Base-by-base conservation (phyloP, 2,888 invertebrate species). In the Linnaemya tessellans region DNA sequence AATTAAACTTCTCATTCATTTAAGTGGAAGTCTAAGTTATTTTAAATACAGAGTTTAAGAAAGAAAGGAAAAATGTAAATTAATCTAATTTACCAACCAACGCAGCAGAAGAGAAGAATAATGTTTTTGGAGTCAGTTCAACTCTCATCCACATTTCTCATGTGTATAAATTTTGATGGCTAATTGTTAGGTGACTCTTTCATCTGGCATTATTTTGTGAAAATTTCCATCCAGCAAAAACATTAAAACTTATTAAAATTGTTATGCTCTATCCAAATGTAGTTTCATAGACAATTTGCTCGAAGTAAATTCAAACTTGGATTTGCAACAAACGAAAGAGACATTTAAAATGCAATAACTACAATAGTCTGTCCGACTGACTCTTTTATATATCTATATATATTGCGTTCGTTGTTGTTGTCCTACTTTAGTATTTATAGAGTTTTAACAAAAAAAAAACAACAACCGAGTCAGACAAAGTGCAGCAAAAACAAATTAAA, bases 281-380 rank as follows among this genome's bases (percentile, higher is more conserved):
- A 30, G 38, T 25, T 51, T 11, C 10, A 18, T 46, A 38, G n/a
- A 41, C 18, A 10, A 43, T n/a, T 10, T 20, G 30, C 43, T 56
- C 15, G 10, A 74, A 43, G 54, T 43, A 30, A 41, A 51, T 68
- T 58, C 86, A 84, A 87, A 88, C 87, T 88, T 88, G 88, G 82
- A 62, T 54, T 77, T 65, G 49, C 43, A 35, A 64, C 71, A 74
- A 80, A 80, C 43, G 49, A 80, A 41, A 35, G 13, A 84, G 83
- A 87, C 89, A 90, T 90, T 90, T 90, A 89, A 90, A 90, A 90
- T 90, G 89, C 90, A 90, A 90, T 90, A 90, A 90, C 90, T 88
- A 88, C 89, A 89, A 25, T 79, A 70, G 68, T 71, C 22, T 79
- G 81, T 78, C 79, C 64, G 49, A 49, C 38, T 51, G 49, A 41